These are phyloP conservation scores for Drosophila baimaii DNA, from an alignment of 1,140 invertebrate genomes.

Conservation along the genomic window DNA sequence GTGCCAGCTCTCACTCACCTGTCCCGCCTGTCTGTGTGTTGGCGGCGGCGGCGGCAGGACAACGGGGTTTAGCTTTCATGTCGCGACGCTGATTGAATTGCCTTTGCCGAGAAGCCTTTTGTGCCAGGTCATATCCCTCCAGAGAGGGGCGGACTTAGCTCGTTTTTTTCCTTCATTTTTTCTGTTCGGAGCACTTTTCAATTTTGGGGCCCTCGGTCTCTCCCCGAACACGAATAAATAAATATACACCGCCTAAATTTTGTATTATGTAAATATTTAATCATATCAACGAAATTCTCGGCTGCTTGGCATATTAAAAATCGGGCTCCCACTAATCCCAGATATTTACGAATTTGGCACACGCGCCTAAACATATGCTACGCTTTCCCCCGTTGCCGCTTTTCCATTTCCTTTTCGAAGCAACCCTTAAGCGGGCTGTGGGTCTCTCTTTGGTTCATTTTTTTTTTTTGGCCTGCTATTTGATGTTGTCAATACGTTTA, in stretches of 20 bases:
- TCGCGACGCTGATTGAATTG: conserved; percentile 77
- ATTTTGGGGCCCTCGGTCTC: conserved; percentile 27
- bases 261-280: conserved; percentile 82
- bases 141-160: conserved; percentile 4
- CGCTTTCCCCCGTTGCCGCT: conserved; percentile 2
- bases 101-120: conserved; percentile 50
- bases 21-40: conserved; percentile 44
- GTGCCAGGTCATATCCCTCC: conserved; percentile 29
- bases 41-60: conserved; percentile 31
- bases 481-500: conserved; percentile 76
- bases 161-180: conserved; percentile 18
- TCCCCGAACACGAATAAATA: conserved; percentile 61
- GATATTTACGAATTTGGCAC: conserved; percentile 71
- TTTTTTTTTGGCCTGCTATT: conserved; percentile 49
- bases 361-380: conserved; percentile 67
- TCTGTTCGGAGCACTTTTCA: conserved; percentile 54
- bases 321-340: conserved; percentile 39
- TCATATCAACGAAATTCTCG: conserved; percentile 71
- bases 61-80: conserved; percentile 68
- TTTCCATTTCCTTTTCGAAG: conserved; percentile 17
- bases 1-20: conserved; percentile 34
- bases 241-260: conserved; percentile 65
- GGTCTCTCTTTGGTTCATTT: background rate
- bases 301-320: conserved; percentile 63
- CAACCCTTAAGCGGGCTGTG: conserved; percentile 22